Conservation (phyloP, 92 coral and sea anemone genomes). For the Bergia puertoricense region DNA sequence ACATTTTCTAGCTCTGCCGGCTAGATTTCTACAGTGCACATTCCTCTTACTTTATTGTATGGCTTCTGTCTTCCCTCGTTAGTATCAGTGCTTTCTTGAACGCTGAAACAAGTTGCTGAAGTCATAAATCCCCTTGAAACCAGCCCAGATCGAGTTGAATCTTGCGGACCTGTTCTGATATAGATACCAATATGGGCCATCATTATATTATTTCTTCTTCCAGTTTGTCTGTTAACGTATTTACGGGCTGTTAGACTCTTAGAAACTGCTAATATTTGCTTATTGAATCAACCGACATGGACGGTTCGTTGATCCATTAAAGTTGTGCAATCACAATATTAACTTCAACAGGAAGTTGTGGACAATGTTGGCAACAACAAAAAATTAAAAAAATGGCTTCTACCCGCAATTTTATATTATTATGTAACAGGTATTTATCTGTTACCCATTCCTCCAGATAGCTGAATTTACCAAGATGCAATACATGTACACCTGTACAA, state of each 20-base stretch:
- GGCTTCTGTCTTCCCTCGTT: background rate
- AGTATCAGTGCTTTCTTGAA: background rate
- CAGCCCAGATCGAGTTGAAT: conserved; percentile 25
- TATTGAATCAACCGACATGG: background rate
- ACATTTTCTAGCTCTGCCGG: background rate
- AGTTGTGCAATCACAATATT: background rate
- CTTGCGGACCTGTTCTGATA: background rate
- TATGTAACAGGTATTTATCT: background rate
- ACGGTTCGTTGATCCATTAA: background rate
- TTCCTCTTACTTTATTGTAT: background rate
- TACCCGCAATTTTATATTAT: background rate
- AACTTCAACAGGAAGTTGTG: background rate
- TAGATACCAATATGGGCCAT: background rate
- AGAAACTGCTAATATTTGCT: background rate
- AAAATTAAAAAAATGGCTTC: background rate
- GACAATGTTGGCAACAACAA: conserved; percentile 5
- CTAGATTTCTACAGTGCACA: conserved; percentile 14
- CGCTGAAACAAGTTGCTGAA: conserved; percentile 12
- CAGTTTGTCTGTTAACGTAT: background rate
- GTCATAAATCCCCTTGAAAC: background rate
- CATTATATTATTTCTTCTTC: background rate
- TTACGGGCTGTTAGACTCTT: background rate
- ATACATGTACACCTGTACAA: background rate
- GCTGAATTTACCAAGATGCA: background rate
- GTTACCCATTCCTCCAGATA: background rate